These are phyloP conservation scores for Lacerta viridis DNA, from an alignment of 2,797 vertebrate genomes.

Conservation along the genomic window DNA sequence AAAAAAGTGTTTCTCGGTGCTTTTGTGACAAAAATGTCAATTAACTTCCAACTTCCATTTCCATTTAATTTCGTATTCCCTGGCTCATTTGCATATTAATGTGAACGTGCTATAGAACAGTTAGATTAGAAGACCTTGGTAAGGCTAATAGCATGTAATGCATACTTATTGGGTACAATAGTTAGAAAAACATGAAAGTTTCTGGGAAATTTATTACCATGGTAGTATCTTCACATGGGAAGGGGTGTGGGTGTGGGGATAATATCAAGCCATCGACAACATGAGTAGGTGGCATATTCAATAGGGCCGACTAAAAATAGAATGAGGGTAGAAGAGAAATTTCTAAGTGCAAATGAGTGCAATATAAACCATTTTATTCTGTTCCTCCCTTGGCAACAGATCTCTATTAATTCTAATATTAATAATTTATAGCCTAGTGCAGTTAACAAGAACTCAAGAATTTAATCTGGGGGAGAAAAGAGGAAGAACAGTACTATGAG, in stretches of 20 bases:
- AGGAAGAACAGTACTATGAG: slow-evolving; percentile 47
- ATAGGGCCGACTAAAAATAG: slow-evolving; percentile 29
- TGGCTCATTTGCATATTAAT: slow-evolving; percentile 81
- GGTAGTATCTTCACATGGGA: neutral
- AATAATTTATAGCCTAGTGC: slow-evolving; percentile 70
- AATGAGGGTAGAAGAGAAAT: slow-evolving; percentile 37
- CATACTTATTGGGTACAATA: slow-evolving; percentile 70
- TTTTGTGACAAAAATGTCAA: slow-evolving; percentile 83
- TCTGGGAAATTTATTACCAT: slow-evolving; percentile 44
- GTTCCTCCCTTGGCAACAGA: slow-evolving; percentile 55
- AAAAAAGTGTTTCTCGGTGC: slow-evolving; percentile 72
- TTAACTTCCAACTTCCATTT: slow-evolving; percentile 81
- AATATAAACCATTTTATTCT: slow-evolving; percentile 68
- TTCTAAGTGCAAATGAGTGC: slow-evolving; percentile 51
- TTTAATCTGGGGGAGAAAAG: slow-evolving; percentile 45
- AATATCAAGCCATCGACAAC: slow-evolving; percentile 27
- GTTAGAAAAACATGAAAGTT: slow-evolving; percentile 61
- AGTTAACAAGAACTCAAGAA: slow-evolving; percentile 67
- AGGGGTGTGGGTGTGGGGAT: neutral
- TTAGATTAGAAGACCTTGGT: slow-evolving; percentile 75
- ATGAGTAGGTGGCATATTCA: neutral
- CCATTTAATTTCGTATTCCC: slow-evolving; percentile 80
- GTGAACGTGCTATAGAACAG: slow-evolving; percentile 73
- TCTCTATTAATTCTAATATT: slow-evolving; percentile 72
- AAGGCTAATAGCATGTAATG: slow-evolving; percentile 72